Evolutionary conservation across 2,113 vertebrate genomes (phyloP).

Genomic region (Phalacrocorax pelagicus): DNA sequence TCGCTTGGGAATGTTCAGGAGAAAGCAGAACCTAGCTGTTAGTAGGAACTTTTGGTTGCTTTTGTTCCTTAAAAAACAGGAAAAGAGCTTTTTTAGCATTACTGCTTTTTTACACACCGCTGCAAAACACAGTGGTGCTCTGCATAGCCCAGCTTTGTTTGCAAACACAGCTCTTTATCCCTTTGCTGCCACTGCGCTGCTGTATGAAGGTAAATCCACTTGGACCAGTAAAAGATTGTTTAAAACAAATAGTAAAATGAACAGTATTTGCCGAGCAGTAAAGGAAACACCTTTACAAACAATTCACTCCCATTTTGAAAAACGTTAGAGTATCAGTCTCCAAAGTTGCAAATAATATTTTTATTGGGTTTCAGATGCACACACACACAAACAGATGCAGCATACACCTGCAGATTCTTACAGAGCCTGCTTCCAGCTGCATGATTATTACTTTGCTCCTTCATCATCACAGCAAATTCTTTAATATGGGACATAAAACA

Average conservation of each 20-base stretch:
- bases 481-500: slow-evolving; percentile 59
- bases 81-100: background rate
- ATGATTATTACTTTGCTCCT: slow-evolving; percentile 55
- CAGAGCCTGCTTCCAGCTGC: background rate
- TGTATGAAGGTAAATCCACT: slow-evolving; percentile 2
- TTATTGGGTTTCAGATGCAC: slow-evolving; percentile 58
- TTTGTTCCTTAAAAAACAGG: background rate
- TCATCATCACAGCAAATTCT: slow-evolving; percentile 52
- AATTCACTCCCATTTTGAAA: slow-evolving; percentile 53
- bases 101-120: background rate
- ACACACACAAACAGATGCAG: background rate
- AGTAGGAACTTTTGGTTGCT: background rate
- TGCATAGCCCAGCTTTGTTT: background rate
- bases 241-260: slow-evolving; percentile 71
- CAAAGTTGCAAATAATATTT: slow-evolving; percentile 60
- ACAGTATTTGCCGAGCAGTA: slow-evolving; percentile 60
- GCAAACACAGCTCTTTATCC: background rate
- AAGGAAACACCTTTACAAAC: slow-evolving; percentile 64
- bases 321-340: slow-evolving; percentile 29
- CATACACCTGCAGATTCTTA: background rate
- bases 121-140: background rate
- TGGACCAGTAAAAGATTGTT: slow-evolving; percentile 56
- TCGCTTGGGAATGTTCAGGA: background rate
- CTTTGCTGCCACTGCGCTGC: background rate
- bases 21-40: background rate